Base-by-base conservation (phyloP, 2,113 vertebrate genomes). In the Charina bottae region DNA sequence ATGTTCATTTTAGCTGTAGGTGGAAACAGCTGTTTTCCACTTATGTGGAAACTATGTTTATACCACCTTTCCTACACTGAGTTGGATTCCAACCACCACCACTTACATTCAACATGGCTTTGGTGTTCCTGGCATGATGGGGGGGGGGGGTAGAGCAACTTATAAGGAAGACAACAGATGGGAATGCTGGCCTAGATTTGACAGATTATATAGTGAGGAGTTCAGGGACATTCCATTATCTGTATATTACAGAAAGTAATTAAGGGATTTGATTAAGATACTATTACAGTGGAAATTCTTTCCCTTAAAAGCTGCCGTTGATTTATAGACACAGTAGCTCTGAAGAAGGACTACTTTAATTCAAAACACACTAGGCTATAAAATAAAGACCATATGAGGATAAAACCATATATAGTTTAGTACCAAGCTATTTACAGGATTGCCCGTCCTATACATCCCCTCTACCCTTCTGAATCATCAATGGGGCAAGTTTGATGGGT, bases 261-360 rank as follows among this genome's bases (percentile, higher is more conserved):
- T 78, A 78, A 78, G 17, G 72, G 33, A 42, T 78, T 78, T 21
- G 37, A 78, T 78, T 17, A 78, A 78, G 7, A 78, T 7, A 42
- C 17, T 42, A 78, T 78, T 78, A 42, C 33, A 78, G 33, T 42
- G 33, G 33, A 78, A 78, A 78, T 42, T 37, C 33, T 78, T 78
- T 78, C 33, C 72, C 17, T 78, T 78, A 78, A 78, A 42, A 78
- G 72, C 33, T 42, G 72, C 37, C 42, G 33, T 78, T 78, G 72
- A 78, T 78, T 78, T 78, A 78, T 78, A 78, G 72, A 78, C 72
- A 78, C 72, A 78, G 72, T 42, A 78, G 72, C 72, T 42, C 72
- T 78, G 72, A 72, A 37, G n/a, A 72, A 72, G 68, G 68, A 72
- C 33, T 21, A 21, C 33, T 42, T 78, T 78, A 42, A 78, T 78